Evolutionary conservation across 2,888 invertebrate genomes (phyloP).

Genomic region (Doris montereyensis): DNA sequence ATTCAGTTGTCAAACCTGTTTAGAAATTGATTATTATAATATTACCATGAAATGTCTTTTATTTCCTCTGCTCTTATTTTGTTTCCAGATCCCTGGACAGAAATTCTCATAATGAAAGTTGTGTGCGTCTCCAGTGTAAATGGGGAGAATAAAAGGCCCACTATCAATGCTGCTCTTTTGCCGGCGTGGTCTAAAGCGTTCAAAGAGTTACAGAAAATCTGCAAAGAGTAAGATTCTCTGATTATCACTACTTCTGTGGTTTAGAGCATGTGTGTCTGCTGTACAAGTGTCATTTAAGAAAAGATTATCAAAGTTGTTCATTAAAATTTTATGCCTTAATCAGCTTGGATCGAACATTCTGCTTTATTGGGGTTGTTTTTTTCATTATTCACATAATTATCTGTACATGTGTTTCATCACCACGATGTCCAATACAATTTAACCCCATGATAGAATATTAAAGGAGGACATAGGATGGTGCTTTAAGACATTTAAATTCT

Average conservation of each 20-base stretch:
- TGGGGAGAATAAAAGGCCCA: slow-evolving; percentile 51
- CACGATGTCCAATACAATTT: too few species aligned
- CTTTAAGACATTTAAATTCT: too few species aligned
- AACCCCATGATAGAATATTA: too few species aligned
- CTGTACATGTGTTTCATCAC: too few species aligned
- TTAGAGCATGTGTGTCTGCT: neutral
- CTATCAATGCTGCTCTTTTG: slow-evolving; percentile 40
- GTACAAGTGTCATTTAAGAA: slow-evolving; percentile 15
- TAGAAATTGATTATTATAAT: too few species aligned
- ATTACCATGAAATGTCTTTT: too few species aligned
- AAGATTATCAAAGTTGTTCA: too few species aligned
- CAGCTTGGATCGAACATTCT: neutral
- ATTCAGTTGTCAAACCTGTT: too few species aligned
- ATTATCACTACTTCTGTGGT: neutral
- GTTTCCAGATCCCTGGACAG: too few species aligned
- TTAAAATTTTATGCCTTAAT: too few species aligned
- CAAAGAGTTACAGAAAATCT: slow-evolving; percentile 53
- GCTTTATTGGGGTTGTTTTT: neutral
- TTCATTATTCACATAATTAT: neutral
- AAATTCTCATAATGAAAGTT: slow-evolving; percentile 54
- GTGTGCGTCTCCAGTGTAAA: slow-evolving; percentile 54
- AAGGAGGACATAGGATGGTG: too few species aligned
- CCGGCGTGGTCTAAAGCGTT: slow-evolving; percentile 52
- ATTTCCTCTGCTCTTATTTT: too few species aligned
- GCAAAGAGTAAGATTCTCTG: slow-evolving; percentile 41